Evolutionary conservation across 2,888 invertebrate genomes (phyloP).

Genomic region (Phania funesta): DNA sequence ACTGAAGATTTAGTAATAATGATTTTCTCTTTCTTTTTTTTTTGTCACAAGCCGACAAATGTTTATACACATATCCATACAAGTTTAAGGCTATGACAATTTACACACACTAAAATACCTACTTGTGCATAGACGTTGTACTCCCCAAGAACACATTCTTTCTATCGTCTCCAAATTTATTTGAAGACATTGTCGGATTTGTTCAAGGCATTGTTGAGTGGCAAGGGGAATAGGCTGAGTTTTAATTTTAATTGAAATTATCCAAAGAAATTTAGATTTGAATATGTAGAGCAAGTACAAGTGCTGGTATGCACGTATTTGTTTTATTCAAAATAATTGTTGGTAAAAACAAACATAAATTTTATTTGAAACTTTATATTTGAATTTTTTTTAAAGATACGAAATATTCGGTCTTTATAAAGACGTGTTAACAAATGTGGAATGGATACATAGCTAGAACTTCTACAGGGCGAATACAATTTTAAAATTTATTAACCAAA

Average conservation of each 20-base stretch:
- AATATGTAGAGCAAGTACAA: background rate
- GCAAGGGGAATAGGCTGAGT: background rate
- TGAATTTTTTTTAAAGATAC: background rate
- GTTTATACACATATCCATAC: background rate
- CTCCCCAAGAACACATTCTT: background rate
- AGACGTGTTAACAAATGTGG: no score
- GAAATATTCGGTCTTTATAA: no score
- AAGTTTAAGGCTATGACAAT: conserved; percentile 27
- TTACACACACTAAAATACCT: conserved; percentile 10
- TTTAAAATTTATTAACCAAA: no score
- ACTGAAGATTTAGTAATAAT: background rate
- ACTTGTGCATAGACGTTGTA: background rate
- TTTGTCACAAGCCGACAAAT: background rate
- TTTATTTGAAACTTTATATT: no score
- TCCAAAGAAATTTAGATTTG: conserved; percentile 31
- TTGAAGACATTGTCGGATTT: conserved; percentile 30
- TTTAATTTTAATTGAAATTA: conserved; percentile 49
- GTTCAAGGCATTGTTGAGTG: background rate
- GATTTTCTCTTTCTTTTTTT: background rate
- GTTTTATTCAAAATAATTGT: background rate
- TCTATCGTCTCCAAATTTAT: conserved; percentile 23
- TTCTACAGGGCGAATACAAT: no score
- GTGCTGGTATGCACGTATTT: background rate
- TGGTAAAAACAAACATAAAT: background rate
- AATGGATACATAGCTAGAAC: no score